A percentile compares a stretch with the other conserved stretches of the same genome.
phyloP scores from a whole-genome alignment of 2,888 invertebrate genomes.

The Scotopteryx bipunctaria region DNA sequence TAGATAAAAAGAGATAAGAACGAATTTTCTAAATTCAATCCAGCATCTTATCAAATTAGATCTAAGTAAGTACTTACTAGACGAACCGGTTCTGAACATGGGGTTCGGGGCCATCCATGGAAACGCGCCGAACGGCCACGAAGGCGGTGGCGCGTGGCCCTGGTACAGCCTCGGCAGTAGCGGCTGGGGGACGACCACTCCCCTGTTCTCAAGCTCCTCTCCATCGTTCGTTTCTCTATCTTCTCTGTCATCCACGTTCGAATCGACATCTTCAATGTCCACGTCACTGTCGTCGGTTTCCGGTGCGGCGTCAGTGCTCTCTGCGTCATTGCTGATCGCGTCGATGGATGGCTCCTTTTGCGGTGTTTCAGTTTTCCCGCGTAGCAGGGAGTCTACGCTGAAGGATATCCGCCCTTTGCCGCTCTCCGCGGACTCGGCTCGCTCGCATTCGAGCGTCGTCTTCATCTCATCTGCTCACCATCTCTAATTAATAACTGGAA shows the following conservation, averaged over 20 bases:
- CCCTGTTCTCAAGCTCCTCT: constrained; percentile 71
- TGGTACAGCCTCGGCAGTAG: constrained; percentile 84
- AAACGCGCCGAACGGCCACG: constrained; percentile 86
- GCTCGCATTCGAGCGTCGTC: constrained; percentile 80
- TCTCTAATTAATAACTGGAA: constrained; percentile 44
- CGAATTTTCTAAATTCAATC: constrained; percentile 25
- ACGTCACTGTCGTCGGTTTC: constrained; percentile 78
- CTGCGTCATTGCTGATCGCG: constrained; percentile 69
- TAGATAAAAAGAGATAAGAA: constrained; percentile 31
- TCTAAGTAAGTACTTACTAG: constrained; percentile 73
- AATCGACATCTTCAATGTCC: constrained; percentile 77
- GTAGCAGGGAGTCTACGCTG: constrained; percentile 87
- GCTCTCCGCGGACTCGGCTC: constrained; percentile 75
- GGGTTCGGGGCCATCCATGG: constrained; percentile 86
- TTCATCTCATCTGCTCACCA: constrained; percentile 80
- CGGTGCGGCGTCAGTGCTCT: constrained; percentile 63
- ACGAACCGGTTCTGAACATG: constrained; percentile 83
- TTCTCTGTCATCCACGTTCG: constrained; percentile 71
- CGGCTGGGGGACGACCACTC: constrained; percentile 87
- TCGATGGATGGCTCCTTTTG: constrained; percentile 58
- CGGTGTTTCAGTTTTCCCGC: constrained; percentile 61
- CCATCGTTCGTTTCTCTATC: constrained; percentile 73
- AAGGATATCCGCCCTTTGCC: constrained; percentile 88
- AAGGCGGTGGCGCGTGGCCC: constrained; percentile 77
- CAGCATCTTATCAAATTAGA: constrained; percentile 26